These are phyloP conservation scores for Lithodes maja DNA, from an alignment of 2,888 invertebrate genomes.

Conservation along the genomic window DNA sequence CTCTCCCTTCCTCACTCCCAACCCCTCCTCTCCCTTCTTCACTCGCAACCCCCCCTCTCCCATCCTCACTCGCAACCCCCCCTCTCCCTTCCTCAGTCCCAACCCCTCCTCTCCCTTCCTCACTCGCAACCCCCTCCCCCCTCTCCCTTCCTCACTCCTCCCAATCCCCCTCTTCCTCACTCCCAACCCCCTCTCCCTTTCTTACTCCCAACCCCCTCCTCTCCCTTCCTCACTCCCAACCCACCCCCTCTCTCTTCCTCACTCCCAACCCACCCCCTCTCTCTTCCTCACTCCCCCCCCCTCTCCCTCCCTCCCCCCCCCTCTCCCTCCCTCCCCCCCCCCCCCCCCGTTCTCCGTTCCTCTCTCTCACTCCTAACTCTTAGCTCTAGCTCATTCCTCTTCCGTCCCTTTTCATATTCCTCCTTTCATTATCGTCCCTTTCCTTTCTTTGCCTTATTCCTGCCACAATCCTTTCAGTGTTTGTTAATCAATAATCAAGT, in stretches of 20 bases:
- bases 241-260: not conserved
- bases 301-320: too few relatives aligned
- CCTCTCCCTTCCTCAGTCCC: not conserved
- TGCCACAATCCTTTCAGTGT: too few relatives aligned
- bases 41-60: not conserved
- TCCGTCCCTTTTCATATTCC: not conserved
- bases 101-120: too few relatives aligned
- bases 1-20: not conserved
- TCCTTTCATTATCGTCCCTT: not conserved
- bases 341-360: not conserved
- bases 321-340: not conserved
- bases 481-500: too few relatives aligned
- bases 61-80: too few relatives aligned
- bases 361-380: not conserved
- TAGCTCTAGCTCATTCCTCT: not conserved
- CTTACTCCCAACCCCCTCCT: not conserved
- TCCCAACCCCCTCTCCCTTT: too few relatives aligned
- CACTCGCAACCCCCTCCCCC: not conserved
- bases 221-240: not conserved
- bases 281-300: not conserved
- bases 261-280: not conserved
- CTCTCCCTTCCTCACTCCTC: not conserved
- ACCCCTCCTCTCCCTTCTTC: not conserved
- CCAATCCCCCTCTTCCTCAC: too few relatives aligned
- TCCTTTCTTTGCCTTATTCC: too few relatives aligned